Base-by-base conservation (phyloP, 2,113 vertebrate species). In the Varanus salvator region DNA sequence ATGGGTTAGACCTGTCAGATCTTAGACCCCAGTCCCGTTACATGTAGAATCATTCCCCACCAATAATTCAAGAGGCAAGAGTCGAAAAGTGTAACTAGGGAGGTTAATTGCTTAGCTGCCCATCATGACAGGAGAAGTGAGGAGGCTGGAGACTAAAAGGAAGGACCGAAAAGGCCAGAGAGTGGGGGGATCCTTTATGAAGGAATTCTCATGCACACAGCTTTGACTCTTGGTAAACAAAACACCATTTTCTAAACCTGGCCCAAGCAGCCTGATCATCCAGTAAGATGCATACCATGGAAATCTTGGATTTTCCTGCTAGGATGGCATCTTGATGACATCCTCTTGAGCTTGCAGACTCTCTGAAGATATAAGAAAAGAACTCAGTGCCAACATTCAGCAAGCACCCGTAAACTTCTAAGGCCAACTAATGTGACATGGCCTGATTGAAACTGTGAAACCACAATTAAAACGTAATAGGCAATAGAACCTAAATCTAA, bases 1-100 rank as follows among this genome's bases (percentile, higher is more conserved):
- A 86, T 31, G 31, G 6, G 81, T 87, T 85, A 92, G 60, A 0
- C 91, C 74, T 90, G 94, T 90, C 23, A 78, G 83, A 94, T 92
- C 50, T 87, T 91, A 86, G 93, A 84, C 78, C 86, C 52, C 7
- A 3, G 71, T n/a, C 50, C 87, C 64, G 90, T 82, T 82, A n/a
- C 90, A 66, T 91, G 82, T 44, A 87, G 34, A 44, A 88, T 87
- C 90, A 85, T 44, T 44, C 38, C 38, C 38, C 38, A 44, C 38
- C 38, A 44, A 44, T 8, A 74, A 15, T 83, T 48, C 0, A 48
- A 3, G 50, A 71, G 31, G 17, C 68, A 17, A 23, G 19, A 31
- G 27, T 0, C 68, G 60, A 0, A 52, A 74, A 15, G 48, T 19
- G 14, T 44, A 1, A 31, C 19, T 27, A 29, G 14, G 1, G 48